Percentiles rank a stretch among this genome's conserved stretches.
Evolutionary conservation across 2,113 vertebrate species (phyloP).

Genomic region (Xiphophorus hellerii): DNA sequence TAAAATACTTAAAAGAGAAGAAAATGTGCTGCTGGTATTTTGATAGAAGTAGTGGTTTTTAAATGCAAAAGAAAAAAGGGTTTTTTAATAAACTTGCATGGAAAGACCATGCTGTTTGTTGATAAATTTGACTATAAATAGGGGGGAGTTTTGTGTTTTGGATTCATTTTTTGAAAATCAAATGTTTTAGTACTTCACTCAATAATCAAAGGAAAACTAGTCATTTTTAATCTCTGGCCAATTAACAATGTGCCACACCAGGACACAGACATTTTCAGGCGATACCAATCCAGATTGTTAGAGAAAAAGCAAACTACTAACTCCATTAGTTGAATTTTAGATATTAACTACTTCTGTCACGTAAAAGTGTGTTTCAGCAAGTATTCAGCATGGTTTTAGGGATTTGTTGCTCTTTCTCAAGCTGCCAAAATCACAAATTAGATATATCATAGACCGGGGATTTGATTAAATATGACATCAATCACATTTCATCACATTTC

Average conservation of each 20-base stretch:
- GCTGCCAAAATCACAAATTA: not conserved
- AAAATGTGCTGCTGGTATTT: not conserved
- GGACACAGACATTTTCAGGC: no score
- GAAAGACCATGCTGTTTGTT: no score
- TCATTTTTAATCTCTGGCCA: no score
- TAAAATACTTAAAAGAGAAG: not conserved
- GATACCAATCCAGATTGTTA: no score
- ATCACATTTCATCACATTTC: not conserved
- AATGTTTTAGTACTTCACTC: no score
- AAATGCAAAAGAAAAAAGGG: not conserved
- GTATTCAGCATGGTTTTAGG: not conserved
- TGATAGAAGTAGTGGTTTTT: not conserved
- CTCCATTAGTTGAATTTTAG: not conserved
- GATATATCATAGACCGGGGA: not conserved
- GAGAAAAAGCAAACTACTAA: not conserved
- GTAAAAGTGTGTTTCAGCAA: not conserved
- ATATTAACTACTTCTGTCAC: not conserved
- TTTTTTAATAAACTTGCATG: no score
- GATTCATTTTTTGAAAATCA: no score
- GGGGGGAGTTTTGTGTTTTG: no score
- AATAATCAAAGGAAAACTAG: no score
- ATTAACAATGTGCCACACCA: not conserved
- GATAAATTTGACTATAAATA: no score
- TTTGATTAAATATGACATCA: conserved; percentile 1
- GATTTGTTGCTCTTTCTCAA: conserved; percentile 39